Evolutionary conservation across 2,888 invertebrate genomes (phyloP).

Genomic region (Ommatoiulus sabulosus): DNA sequence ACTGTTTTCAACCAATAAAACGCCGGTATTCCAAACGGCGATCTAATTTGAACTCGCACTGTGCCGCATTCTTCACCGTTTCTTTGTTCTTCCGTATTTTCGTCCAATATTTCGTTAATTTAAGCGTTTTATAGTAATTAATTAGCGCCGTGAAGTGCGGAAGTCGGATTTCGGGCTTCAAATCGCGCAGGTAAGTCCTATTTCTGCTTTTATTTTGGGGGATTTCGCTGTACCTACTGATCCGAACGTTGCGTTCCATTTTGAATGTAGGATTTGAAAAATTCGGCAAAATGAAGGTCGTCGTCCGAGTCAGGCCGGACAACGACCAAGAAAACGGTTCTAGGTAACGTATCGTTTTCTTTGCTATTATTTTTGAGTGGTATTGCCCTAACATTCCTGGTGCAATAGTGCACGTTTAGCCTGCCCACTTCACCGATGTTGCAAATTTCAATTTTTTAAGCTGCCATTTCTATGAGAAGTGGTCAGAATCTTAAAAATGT

Average conservation of each 20-base stretch:
- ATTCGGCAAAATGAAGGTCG: slow-evolving; percentile 53
- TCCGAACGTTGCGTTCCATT: neutral
- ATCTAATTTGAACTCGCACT: neutral
- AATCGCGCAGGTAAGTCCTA: neutral
- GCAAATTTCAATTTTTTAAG: no score
- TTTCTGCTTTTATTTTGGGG: neutral
- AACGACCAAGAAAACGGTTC: slow-evolving; percentile 34
- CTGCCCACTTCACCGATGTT: no score
- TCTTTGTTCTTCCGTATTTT: neutral
- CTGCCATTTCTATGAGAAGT: no score
- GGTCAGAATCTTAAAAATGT: no score
- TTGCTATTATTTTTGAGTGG: no score
- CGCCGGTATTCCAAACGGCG: neutral
- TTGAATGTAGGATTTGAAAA: neutral
- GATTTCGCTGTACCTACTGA: neutral
- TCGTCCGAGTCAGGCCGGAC: slow-evolving; percentile 53
- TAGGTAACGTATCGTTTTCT: neutral
- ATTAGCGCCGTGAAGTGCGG: neutral
- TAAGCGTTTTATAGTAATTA: no score
- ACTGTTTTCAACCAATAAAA: neutral
- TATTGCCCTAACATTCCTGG: no score
- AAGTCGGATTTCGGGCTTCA: neutral
- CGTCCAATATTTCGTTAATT: no score
- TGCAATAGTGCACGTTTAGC: no score
- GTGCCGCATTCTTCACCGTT: neutral